Evolutionary conservation across 1,140 invertebrate genomes (phyloP).

Genomic region (Leptinotarsa texana): DNA sequence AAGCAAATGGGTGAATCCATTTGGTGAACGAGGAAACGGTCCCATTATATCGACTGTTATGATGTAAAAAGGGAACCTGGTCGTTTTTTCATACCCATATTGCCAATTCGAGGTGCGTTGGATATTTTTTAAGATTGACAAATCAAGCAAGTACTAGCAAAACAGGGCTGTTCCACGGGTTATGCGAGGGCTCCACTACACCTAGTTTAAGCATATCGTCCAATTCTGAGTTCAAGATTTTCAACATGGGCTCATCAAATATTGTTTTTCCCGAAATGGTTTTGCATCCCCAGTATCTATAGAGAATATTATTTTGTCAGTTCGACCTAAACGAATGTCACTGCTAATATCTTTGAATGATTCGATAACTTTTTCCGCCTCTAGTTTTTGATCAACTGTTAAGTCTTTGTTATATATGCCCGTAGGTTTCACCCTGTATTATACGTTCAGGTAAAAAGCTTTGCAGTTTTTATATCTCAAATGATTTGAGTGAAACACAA

Average conservation of each 20-base stretch:
- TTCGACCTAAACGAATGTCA: constrained; percentile 9
- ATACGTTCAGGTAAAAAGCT: no score
- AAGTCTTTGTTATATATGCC: no score
- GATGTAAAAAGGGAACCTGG: no score
- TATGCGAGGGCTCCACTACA: constrained; percentile 32
- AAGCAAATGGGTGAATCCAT: no score
- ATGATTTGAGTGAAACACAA: no score
- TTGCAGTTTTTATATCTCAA: no score
- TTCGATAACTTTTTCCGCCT: not conserved
- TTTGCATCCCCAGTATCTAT: constrained; percentile 35
- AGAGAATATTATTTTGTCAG: constrained; percentile 26
- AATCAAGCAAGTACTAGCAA: constrained; percentile 29
- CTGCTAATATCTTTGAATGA: not conserved
- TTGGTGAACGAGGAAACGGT: no score
- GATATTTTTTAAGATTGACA: not conserved
- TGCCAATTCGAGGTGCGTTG: no score
- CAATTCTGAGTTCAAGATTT: constrained; percentile 34
- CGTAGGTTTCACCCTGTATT: no score
- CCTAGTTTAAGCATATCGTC: constrained; percentile 34
- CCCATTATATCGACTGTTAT: no score
- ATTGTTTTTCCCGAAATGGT: constrained; percentile 28
- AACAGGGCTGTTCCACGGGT: constrained; percentile 33
- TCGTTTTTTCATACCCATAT: no score
- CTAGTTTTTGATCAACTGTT: not conserved
- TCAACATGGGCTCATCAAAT: constrained; percentile 32